phyloP scores from a whole-genome alignment of 2,888 invertebrate species.

The Noctua janthe region DNA sequence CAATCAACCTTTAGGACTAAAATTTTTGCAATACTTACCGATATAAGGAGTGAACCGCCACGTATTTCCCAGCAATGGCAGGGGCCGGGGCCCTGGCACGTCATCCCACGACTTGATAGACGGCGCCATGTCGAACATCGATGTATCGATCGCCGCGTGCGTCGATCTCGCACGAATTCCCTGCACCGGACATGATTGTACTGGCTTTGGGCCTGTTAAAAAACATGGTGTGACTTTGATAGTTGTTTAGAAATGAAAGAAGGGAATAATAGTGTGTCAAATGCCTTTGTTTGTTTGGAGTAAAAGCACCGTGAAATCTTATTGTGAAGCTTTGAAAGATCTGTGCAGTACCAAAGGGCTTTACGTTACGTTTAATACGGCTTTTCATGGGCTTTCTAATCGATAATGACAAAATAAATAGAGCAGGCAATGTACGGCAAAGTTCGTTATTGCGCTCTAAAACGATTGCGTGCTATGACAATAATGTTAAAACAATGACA shows the following conservation, averaged over 20 bases:
- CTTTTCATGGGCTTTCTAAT: not conserved
- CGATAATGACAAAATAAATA: not conserved
- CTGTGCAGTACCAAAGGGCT: not conserved
- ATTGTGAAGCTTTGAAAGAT: constrained; percentile 1
- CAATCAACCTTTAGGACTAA: not conserved
- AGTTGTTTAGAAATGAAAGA: not conserved
- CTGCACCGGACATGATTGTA: constrained; percentile 76
- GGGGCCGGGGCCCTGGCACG: constrained; percentile 91
- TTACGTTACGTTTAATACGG: not conserved
- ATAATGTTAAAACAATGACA: not conserved
- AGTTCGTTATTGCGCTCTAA: not conserved
- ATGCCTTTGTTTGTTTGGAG: not conserved
- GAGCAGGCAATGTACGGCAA: not conserved
- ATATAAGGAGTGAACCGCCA: constrained; percentile 92
- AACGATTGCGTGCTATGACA: constrained; percentile 5
- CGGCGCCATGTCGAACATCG: constrained; percentile 78
- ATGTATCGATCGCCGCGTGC: constrained; percentile 79
- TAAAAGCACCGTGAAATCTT: not conserved
- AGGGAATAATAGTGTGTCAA: not conserved
- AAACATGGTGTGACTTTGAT: not conserved
- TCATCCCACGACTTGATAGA: constrained; percentile 88
- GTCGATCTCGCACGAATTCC: constrained; percentile 82
- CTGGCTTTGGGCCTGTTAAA: constrained; percentile 68
- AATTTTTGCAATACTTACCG: constrained; percentile 81
- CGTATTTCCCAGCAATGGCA: constrained; percentile 91